A percentile compares a stretch with the other conserved stretches of the same genome.
Conservation (phyloP, 1,140 invertebrate genomes). For the Drosophila varians region DNA sequence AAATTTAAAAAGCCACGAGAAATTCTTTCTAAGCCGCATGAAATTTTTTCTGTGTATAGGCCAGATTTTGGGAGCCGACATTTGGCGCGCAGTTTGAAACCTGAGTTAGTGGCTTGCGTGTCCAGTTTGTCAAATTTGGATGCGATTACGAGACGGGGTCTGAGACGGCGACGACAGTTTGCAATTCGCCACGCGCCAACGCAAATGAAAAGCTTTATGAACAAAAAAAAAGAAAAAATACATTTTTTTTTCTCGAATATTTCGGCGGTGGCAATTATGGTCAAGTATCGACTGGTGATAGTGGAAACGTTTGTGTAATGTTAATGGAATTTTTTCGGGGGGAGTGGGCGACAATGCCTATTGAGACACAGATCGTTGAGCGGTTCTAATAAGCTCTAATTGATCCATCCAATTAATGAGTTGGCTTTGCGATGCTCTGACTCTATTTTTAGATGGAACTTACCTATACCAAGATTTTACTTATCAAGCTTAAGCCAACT, state of each 20-base stretch:
- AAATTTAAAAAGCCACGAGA: no score
- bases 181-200: constrained; percentile 51
- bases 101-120: constrained; percentile 44
- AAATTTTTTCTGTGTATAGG: not conserved
- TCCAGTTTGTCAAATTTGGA: constrained; percentile 55
- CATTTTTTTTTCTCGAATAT: constrained; percentile 3
- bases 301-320: constrained; percentile 28
- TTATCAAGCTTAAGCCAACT: constrained; percentile 21
- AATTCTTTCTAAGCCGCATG: not conserved
- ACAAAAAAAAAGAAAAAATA: not conserved
- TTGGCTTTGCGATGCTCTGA: not conserved
- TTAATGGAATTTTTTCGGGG: constrained; percentile 15
- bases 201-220: constrained; percentile 23
- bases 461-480: constrained; percentile 36
- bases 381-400: constrained; percentile 12
- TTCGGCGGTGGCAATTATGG: constrained; percentile 15
- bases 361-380: not conserved
- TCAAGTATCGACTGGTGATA: constrained; percentile 13
- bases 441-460: constrained; percentile 16
- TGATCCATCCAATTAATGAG: not conserved
- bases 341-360: constrained; percentile 2
- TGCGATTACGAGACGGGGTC: constrained; percentile 35
- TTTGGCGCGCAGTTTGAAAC: constrained; percentile 56
- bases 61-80: not conserved
- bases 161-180: constrained; percentile 20